Base-by-base conservation (phyloP, 53 echinoderm and acorn worm species). In the Crossaster papposus region DNA sequence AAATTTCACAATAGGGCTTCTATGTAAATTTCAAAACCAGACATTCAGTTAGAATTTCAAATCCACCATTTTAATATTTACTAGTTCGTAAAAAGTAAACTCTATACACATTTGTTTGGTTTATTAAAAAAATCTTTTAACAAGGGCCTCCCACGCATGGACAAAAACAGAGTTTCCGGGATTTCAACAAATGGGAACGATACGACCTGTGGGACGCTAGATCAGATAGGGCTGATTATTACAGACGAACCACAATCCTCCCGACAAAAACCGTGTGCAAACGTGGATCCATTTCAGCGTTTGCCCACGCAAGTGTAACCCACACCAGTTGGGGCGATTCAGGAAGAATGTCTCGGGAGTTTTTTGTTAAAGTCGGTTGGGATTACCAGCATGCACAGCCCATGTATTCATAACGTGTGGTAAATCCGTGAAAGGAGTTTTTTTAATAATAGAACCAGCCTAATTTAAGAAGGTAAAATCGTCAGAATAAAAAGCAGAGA, bases 221-320 rank as follows among this genome's bases (percentile, higher is more conserved):
- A 44, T 5, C 44, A 44, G 44, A 44, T 44, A 44, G 9, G 44
- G 44, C 44, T 44, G 44, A 44, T 44, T 44, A 44, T 9, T 23
- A 15, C 50, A 30, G 44, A 30, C 28, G 14, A 22, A 74, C 12
- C 75, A 36, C 17, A 36, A 35, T 12, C 36, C 26, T 24, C n/a
- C 34, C 15, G 13, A 13, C 74, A 44, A 29, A 2, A 2, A 13
- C 51, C 14, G 51, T 51, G 13, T 24, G 50, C 24, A 26, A 6
- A 14, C 4, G 76, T 76, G 35, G 51, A 78, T 78, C 78, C 9
- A 51, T 78, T 78, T 50, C 78, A 78, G 1, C n/a, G 28, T 50
- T 29, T 26, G 32, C 79, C 79, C 79, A 79, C 79, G 79, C 79
- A 51, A 0, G 24, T 79, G 79, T 79, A 79, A 79, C 79, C 52